Evolutionary conservation across 2,113 vertebrate species (phyloP), one percentile per base, ranked within the genome.

Genomic region (Stomatorhinus ivindoensis): DNA sequence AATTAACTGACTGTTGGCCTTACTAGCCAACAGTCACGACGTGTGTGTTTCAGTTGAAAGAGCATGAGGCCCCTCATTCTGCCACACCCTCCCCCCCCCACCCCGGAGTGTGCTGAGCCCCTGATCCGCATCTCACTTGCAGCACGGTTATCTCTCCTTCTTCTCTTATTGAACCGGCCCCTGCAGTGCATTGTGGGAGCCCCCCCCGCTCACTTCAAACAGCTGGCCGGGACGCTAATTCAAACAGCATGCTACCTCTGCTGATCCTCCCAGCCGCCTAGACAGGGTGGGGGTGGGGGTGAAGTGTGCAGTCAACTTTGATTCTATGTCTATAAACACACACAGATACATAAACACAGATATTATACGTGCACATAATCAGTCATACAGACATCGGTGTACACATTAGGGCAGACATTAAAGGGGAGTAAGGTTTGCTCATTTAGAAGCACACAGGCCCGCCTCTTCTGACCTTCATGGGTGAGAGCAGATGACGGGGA

Each of bases 221-320:
- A 61, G 90, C 48, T 90, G 90, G 87, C 87, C 88, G 86, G 15
- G 51, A 84, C 61, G 87, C 90, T 89, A 88, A 92, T 82, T 92
- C 87, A 89, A 92, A 91, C 90, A 82, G 69, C 91, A 90, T 88
- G 88, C 82, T 90, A 46, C 61, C 86, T 90, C 83, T 87, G 86
- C 86, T 90, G 89, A 88, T 90, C 87, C 85, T 69, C 53, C 5
- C 83, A 87, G 44, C 80, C 51, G 86, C 82, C 89, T 89, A 48
- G 88, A 44, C 88, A 86, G 80, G 89, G 88, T 92, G 91, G 19
- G 69, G 88, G 89, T 9, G 27, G 27, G 65, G 35, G 17, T 10
- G n/a, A 90, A 50, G 61, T 82, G 83, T 89, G 88, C 87, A 87
- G 82, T 88, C 88, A 91, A 21, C 86, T 73, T 85, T 24, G 2